These are phyloP conservation scores for Argynnis bischoffii DNA, from an alignment of 2,888 invertebrate species.

Conservation along the genomic window DNA sequence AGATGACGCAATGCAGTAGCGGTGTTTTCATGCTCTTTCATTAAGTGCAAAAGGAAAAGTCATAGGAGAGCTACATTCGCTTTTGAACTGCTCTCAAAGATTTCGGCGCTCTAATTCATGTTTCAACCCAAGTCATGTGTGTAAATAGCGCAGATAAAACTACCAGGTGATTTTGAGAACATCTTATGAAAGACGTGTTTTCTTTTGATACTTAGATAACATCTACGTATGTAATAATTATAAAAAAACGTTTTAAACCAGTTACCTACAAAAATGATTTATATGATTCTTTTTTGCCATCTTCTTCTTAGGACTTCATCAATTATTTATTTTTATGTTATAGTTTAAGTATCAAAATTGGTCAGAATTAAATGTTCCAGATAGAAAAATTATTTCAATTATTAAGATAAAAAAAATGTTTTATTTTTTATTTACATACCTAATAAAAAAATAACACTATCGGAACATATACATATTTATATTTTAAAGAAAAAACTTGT, in stretches of 20 bases:
- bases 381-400: no score
- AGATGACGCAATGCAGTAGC: constrained; percentile 33
- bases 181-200: background rate
- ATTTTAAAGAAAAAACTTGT: background rate
- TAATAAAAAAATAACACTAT: background rate
- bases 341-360: no score
- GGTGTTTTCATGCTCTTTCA: constrained; percentile 29
- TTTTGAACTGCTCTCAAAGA: constrained; percentile 26
- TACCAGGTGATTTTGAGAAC: constrained; percentile 5
- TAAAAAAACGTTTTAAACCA: no score
- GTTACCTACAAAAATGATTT: no score
- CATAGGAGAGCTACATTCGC: constrained; percentile 23
- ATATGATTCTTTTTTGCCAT: no score
- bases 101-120: constrained; percentile 24
- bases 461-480: background rate
- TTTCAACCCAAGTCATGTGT: constrained; percentile 18
- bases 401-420: no score
- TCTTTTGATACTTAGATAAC: background rate
- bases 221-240: no score
- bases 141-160: constrained; percentile 13
- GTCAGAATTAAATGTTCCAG: no score
- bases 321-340: no score
- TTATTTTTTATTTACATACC: no score
- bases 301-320: no score
- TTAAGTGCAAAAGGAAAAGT: constrained; percentile 33